Conservation (phyloP, 2,888 invertebrate species). For the Taenaris catops region DNA sequence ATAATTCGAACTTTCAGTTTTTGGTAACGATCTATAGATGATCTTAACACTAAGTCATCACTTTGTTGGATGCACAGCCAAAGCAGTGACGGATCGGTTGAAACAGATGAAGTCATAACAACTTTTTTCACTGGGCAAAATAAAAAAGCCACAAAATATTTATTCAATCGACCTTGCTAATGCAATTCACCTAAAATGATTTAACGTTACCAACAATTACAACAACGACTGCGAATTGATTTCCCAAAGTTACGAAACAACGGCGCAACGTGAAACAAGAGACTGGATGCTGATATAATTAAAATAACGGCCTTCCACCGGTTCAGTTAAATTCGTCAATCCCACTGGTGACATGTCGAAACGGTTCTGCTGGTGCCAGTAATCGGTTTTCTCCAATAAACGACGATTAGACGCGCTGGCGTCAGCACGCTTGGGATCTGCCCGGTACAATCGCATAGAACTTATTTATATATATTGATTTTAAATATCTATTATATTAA, state of each 20-base stretch:
- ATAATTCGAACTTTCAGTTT: too few relatives aligned
- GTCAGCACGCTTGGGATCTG: slow-evolving; percentile 62
- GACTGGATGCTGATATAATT: slow-evolving; percentile 15
- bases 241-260: slow-evolving; percentile 15
- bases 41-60: too few relatives aligned
- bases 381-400: slow-evolving; percentile 80
- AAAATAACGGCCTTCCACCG: slow-evolving; percentile 18
- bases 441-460: slow-evolving; percentile 40
- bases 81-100: too few relatives aligned
- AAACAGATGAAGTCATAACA: too few relatives aligned
- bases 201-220: slow-evolving; percentile 9
- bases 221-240: slow-evolving; percentile 2
- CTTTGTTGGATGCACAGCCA: too few relatives aligned
- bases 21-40: too few relatives aligned
- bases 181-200: slow-evolving; percentile 2
- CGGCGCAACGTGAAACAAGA: slow-evolving; percentile 4
- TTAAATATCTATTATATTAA: too few relatives aligned
- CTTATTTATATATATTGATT: too few relatives aligned
- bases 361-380: slow-evolving; percentile 59
- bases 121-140: too few relatives aligned
- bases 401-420: slow-evolving; percentile 78
- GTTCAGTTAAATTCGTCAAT: slow-evolving; percentile 19
- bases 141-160: neutral
- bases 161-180: slow-evolving; percentile 3
- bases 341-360: slow-evolving; percentile 66